Percentiles rank a stretch among this genome's conserved stretches.
Conservation (phyloP, 2,113 vertebrate species). For the Coreoperca whiteheadi region DNA sequence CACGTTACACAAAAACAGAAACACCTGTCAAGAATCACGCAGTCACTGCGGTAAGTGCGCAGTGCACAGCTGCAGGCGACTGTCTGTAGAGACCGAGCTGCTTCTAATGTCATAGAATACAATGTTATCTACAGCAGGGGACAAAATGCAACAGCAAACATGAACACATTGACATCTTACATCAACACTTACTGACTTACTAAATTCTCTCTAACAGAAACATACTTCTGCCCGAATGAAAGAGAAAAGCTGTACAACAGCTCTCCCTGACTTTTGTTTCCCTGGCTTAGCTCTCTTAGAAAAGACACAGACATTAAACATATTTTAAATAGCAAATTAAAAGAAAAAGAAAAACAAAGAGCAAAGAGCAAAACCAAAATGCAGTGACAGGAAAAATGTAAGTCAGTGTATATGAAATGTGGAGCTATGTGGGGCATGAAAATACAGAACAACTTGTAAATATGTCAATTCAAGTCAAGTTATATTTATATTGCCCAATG, state of each 20-base stretch:
- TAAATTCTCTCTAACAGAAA: too few species aligned
- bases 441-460: background rate
- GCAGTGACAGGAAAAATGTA: background rate
- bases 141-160: background rate
- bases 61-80: background rate
- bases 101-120: background rate
- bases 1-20: background rate
- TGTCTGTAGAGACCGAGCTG: background rate
- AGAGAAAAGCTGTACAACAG: too few species aligned
- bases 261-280: too few species aligned
- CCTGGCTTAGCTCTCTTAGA: too few species aligned
- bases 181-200: too few species aligned
- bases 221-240: too few species aligned
- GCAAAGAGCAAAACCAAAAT: background rate
- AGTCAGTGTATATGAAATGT: background rate
- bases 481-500: too few species aligned
- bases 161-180: too few species aligned
- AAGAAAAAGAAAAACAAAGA: background rate
- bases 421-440: background rate
- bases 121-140: background rate
- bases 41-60: background rate
- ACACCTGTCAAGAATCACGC: background rate
- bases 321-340: background rate
- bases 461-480: too few species aligned
- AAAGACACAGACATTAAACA: background rate